Evolutionary conservation across 2,113 vertebrate genomes (phyloP), one percentile per base, ranked within the genome.

Genomic region (Datnioides undecimradiatus): DNA sequence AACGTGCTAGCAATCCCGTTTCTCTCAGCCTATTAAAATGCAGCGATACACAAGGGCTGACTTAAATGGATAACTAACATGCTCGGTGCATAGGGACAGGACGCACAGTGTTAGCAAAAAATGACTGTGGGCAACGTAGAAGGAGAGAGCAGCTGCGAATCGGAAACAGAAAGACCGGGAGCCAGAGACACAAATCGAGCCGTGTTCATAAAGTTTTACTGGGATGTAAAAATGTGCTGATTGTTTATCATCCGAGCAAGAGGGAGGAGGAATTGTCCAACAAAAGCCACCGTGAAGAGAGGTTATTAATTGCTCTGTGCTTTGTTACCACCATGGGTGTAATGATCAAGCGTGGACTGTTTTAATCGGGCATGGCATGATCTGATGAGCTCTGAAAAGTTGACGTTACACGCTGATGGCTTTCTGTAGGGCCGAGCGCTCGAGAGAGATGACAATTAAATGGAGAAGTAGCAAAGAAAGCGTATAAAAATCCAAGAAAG

Each of bases 191-290:
- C 80, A 72, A 75, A 68, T 73, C 1, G 29, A 62, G 21, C 54
- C 0, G 29, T 36, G 59, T 82, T 79, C 80, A 79, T 87, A 86
- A 87, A 88, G 52, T 88, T 90, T 89, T 74, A 88, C 63, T 72
- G 75, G 72, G 60, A 85, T 76, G 67, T 90, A 76, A 84, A 84
- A 89, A 85, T 82, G 23, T 78, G 79, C 85, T 76, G 83, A 87
- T 91, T 93, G 86, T 90, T 92, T 89, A 90, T 86, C 77, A 88
- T 82, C 80, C 67, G 49, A 70, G 69, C 5, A 46, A 74, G 73
- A 80, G 70, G 67, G 60, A 77, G 51, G 46, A 40, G 65, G 72
- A 86, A 76, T 80, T 83, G 79, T 59, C 82, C 76, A 82, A 83
- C 80, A 79, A 90, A 90, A 85, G 78, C 66, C 60, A 70, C 46